phyloP scores from a whole-genome alignment of 2,888 invertebrate species.

The Tholera decimalis region DNA sequence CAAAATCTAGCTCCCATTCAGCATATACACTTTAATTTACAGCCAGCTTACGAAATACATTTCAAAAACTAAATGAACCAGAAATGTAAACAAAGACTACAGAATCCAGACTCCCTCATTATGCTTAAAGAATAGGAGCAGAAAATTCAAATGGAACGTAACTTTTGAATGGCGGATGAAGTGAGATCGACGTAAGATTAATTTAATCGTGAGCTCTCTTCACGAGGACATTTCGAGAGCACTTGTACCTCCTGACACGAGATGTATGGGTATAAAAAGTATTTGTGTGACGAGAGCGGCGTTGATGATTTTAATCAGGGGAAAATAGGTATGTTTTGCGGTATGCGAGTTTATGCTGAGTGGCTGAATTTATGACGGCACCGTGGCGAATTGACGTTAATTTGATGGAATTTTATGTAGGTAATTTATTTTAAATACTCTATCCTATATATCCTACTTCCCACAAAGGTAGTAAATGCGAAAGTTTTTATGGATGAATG shows the following conservation, averaged over 20 bases:
- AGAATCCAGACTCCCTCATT: constrained; percentile 56
- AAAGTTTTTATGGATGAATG: no score
- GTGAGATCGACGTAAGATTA: constrained; percentile 64
- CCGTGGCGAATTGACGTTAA: not conserved
- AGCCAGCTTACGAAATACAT: constrained; percentile 16
- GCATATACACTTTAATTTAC: constrained; percentile 36
- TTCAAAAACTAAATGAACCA: constrained; percentile 51
- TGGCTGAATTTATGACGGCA: constrained; percentile 25
- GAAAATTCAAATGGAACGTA: constrained; percentile 60
- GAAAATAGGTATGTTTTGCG: constrained; percentile 42
- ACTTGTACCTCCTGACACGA: constrained; percentile 55
- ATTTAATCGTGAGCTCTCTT: constrained; percentile 59
- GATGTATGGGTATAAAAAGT: constrained; percentile 61
- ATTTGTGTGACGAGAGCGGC: constrained; percentile 51
- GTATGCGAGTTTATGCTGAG: constrained; percentile 5
- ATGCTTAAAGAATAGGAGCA: constrained; percentile 54
- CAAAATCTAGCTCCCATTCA: constrained; percentile 23
- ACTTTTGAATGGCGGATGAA: constrained; percentile 53
- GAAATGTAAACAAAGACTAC: constrained; percentile 53
- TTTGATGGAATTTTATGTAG: constrained; percentile 9
- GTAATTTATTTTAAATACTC: no score
- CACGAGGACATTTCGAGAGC: constrained; percentile 50
- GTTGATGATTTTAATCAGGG: constrained; percentile 62
- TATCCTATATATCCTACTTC: no score
- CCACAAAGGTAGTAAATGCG: no score